phyloP scores from a whole-genome alignment of 2,888 invertebrate species.

The Stenolophus ochropezus region DNA sequence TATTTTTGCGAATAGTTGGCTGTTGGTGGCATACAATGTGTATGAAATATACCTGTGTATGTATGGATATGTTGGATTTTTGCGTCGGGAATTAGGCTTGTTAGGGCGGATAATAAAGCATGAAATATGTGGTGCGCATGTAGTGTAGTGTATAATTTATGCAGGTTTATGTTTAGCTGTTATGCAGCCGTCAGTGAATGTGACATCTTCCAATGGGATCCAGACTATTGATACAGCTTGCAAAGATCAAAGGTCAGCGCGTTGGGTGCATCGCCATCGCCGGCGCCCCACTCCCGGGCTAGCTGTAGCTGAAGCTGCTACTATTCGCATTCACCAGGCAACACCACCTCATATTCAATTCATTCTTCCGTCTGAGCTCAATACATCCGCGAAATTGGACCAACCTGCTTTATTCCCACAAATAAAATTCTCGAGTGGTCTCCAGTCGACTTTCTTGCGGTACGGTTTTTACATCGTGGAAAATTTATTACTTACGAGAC shows the following conservation, averaged over 20 bases:
- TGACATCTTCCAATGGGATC: constrained; percentile 41
- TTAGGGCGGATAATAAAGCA: not conserved
- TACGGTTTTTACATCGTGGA: constrained; percentile 33
- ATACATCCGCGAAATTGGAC: constrained; percentile 40
- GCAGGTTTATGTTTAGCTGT: constrained; percentile 33
- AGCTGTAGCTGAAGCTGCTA: not conserved
- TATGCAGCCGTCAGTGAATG: constrained; percentile 25
- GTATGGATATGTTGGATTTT: too few species aligned
- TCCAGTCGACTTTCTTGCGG: constrained; percentile 40
- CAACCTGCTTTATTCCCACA: constrained; percentile 38
- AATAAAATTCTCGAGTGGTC: constrained; percentile 34
- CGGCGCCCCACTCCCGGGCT: not conserved
- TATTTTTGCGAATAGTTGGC: too few species aligned
- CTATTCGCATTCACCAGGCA: constrained; percentile 29
- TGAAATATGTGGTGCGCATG: constrained; percentile 25
- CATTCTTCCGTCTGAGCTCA: constrained; percentile 36
- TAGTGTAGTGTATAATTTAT: constrained; percentile 20
- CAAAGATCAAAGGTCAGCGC: constrained; percentile 33
- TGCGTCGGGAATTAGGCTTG: not conserved
- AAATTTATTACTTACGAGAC: constrained; percentile 40
- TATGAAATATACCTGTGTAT: too few species aligned
- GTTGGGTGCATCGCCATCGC: constrained; percentile 26
- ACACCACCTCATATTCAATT: constrained; percentile 41
- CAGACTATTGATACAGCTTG: constrained; percentile 24
- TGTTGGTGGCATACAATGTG: too few species aligned